Evolutionary conservation across 2,888 invertebrate species (phyloP).

Genomic region (Thelaira solivaga): DNA sequence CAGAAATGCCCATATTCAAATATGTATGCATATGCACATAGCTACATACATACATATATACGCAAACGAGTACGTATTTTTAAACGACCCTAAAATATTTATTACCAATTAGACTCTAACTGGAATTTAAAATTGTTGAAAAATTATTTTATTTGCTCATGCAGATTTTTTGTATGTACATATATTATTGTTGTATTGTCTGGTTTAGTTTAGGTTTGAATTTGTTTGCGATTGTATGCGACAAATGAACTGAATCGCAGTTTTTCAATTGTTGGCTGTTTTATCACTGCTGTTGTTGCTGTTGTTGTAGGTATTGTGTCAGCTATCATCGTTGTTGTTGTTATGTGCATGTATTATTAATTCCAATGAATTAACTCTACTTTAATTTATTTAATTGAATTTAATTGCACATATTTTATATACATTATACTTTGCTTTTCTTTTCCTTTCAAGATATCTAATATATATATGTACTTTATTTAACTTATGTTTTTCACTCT

Average conservation of each 20-base stretch:
- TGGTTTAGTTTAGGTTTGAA: neutral
- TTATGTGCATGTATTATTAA: conserved; percentile 64
- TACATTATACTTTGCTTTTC: conserved; percentile 53
- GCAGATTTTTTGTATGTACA: conserved; percentile 15
- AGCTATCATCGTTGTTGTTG: conserved; percentile 42
- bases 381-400: conserved; percentile 71
- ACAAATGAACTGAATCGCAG: conserved; percentile 28
- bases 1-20: too few relatives aligned
- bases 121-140: neutral
- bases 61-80: too few relatives aligned
- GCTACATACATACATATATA: too few relatives aligned
- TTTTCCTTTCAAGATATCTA: conserved; percentile 51
- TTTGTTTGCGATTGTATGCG: conserved; percentile 18
- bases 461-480: conserved; percentile 1
- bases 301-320: conserved; percentile 32
- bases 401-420: conserved; percentile 69
- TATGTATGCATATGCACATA: too few relatives aligned
- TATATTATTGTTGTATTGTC: conserved; percentile 27
- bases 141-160: neutral
- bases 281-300: conserved; percentile 25
- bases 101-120: neutral
- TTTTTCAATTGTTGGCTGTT: conserved; percentile 43
- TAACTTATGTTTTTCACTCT: conserved; percentile 33
- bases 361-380: conserved; percentile 67
- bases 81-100: neutral